Evolutionary conservation across 2,888 invertebrate species (phyloP).

Genomic region (Dasypolia templi): DNA sequence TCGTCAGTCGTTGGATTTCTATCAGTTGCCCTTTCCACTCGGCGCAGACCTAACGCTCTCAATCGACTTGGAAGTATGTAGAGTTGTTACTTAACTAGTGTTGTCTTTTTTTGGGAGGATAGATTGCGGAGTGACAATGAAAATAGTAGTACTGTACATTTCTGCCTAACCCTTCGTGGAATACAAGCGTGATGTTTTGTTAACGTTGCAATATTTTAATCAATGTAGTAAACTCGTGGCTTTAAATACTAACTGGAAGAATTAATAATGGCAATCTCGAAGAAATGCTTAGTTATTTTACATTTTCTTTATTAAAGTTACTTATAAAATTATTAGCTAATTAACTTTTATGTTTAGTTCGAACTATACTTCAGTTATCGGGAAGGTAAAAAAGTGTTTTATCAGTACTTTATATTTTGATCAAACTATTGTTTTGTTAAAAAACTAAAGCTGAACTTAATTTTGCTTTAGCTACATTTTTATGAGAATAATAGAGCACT

Average conservation of each 20-base stretch:
- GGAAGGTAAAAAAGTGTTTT: no score
- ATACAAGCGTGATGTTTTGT: not conserved
- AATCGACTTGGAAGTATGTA: no score
- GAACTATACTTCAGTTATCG: constrained; percentile 3
- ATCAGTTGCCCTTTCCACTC: no score
- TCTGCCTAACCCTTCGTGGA: no score
- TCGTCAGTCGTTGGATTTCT: no score
- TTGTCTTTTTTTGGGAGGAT: no score
- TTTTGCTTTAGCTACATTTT: not conserved
- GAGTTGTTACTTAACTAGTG: no score
- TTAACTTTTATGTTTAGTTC: constrained; percentile 23
- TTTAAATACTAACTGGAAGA: not conserved
- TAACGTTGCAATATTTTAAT: not conserved
- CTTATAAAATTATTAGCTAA: constrained; percentile 44
- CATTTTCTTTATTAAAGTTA: constrained; percentile 8
- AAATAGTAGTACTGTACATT: no score
- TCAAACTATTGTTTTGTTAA: not conserved
- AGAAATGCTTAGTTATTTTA: constrained; percentile 20
- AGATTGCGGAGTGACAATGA: no score
- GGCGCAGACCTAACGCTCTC: no score
- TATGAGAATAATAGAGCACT: not conserved
- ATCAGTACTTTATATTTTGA: not conserved
- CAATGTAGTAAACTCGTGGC: constrained; percentile 1
- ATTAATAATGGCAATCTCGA: constrained; percentile 23
- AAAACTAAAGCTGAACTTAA: no score